These are phyloP conservation scores for Pogonus chalceus DNA, from an alignment of 1,140 invertebrate species.

Conservation along the genomic window DNA sequence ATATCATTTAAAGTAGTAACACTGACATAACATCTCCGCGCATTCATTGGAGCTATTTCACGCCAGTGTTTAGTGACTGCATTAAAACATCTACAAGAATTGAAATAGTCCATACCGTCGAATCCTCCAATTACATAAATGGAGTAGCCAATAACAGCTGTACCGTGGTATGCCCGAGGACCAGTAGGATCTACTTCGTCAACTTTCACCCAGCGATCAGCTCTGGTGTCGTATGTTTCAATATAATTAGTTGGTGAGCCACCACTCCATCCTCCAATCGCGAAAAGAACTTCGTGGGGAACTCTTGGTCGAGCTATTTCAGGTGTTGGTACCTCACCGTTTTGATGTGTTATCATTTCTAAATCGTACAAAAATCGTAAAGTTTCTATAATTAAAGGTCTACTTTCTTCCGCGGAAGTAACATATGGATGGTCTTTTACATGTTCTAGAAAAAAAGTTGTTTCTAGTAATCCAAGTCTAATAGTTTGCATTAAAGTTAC, in stretches of 20 bases:
- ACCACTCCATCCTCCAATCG: conserved; percentile 67
- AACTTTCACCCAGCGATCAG: conserved; percentile 62
- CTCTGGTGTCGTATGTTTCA: conserved; percentile 67
- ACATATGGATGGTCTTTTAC: conserved; percentile 57
- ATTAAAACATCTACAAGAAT: conserved; percentile 53
- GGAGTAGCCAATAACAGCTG: conserved; percentile 50
- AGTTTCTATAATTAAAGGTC: conserved; percentile 63
- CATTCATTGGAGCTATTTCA: conserved; percentile 55
- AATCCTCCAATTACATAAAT: conserved; percentile 64
- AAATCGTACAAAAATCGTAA: conserved; percentile 64
- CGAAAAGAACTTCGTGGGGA: conserved; percentile 60
- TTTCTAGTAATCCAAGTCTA: conserved; percentile 74
- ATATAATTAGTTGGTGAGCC: conserved; percentile 59
- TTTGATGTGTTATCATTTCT: conserved; percentile 52
- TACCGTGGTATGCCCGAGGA: conserved; percentile 61
- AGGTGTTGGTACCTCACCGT: conserved; percentile 50
- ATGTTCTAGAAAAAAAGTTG: conserved; percentile 63
- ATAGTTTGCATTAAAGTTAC: conserved; percentile 62
- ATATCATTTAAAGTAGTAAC: conserved; percentile 48
- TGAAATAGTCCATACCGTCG: conserved; percentile 54
- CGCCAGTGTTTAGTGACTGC: conserved; percentile 51
- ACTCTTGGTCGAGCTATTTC: conserved; percentile 53
- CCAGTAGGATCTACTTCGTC: conserved; percentile 48
- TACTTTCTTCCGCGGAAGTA: conserved; percentile 48
- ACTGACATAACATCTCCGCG: conserved; percentile 54